phyloP scores from a whole-genome alignment of 2,888 invertebrate species.

The Nasonovia ribisnigri region DNA sequence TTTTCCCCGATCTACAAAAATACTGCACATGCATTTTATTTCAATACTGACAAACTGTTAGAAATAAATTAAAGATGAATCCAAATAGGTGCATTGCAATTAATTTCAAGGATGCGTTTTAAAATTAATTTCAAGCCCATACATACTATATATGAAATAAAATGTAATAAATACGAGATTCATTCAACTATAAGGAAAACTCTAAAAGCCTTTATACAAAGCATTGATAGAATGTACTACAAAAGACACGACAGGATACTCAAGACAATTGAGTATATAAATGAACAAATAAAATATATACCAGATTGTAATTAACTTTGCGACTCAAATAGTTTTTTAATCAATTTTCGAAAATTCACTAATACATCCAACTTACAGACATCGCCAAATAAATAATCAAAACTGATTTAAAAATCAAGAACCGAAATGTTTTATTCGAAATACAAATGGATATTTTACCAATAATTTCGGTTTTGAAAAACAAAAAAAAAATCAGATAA shows the following conservation, averaged over 20 bases:
- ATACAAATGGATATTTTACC: background rate
- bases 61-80: background rate
- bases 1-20: background rate
- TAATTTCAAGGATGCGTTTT: background rate
- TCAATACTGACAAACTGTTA: background rate
- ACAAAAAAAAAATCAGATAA: background rate
- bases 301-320: background rate
- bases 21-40: background rate
- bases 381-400: background rate
- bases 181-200: background rate
- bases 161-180: background rate
- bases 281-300: background rate
- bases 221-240: background rate
- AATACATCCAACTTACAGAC: background rate
- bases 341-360: background rate
- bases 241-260: background rate
- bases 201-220: background rate
- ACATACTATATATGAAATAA: slow-evolving; percentile 5
- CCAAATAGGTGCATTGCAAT: background rate
- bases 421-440: background rate
- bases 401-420: background rate
- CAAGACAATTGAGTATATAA: background rate
- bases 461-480: background rate
- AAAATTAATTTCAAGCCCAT: background rate
- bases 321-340: background rate